Conservation (phyloP, 2,113 vertebrate genomes). For the Hyla sarda region DNA sequence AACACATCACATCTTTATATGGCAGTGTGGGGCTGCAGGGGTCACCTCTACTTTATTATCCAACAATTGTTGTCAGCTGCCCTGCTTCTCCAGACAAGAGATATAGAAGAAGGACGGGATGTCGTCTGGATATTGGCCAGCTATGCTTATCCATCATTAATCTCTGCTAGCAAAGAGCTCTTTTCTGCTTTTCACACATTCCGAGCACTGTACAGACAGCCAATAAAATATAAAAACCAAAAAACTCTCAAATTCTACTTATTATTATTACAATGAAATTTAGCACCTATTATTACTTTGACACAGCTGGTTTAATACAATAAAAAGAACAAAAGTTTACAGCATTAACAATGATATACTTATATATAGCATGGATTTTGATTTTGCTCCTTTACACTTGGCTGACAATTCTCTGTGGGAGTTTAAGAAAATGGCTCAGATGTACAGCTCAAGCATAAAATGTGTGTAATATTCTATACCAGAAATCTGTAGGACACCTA, state of each 20-base stretch:
- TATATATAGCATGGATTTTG: too few species aligned
- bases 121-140: constrained; percentile 8
- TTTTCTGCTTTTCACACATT: neutral
- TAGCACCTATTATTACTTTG: too few species aligned
- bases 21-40: constrained; percentile 48
- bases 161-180: neutral
- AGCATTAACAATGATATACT: too few species aligned
- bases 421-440: too few species aligned
- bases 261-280: neutral
- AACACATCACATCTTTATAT: constrained; percentile 54
- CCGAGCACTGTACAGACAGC: neutral
- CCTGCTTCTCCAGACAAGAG: constrained; percentile 18
- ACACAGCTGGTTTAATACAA: too few species aligned
- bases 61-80: constrained; percentile 54
- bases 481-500: too few species aligned
- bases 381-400: too few species aligned
- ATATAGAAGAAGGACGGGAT: neutral
- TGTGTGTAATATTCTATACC: too few species aligned
- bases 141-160: constrained; percentile 17
- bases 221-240: neutral
- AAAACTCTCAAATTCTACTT: neutral
- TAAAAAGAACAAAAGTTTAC: too few species aligned
- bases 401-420: too few species aligned
- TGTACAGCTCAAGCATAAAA: too few species aligned
- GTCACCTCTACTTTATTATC: constrained; percentile 52